Evolutionary conservation across 2,113 vertebrate species (phyloP), one percentile per base, ranked within the genome.

Genomic region (Tamias sibiricus): DNA sequence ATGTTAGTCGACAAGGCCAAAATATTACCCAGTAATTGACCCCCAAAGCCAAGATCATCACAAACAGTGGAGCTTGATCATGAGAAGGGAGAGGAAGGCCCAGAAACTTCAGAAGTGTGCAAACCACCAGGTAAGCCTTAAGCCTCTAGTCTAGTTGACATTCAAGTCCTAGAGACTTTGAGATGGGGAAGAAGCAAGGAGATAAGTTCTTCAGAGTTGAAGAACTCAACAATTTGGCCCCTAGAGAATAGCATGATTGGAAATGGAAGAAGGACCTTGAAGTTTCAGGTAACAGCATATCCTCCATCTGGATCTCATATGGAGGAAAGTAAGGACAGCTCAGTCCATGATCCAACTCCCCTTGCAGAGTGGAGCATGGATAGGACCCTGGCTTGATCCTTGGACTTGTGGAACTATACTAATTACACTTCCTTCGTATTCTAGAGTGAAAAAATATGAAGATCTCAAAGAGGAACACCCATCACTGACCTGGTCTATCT

Each of bases 1-100:
- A 69, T 75, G 44, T 59, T 69, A 76, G 37, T 94, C 66, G 83
- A 40, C 57, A 87, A 79, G 93, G 95, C 81, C 90, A 95, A 88
- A 94, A 79, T 71, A 8, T 82, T 62, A 91, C 94, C 59, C n/a
- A 44, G 52, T 16, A 40, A 87, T 76, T 57, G 71, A 59, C 66
- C 68, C 68, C 66, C 26, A 95, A 92, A 76, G 75, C 90, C 96
- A 96, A 90, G 64, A 57, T 81, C 37, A 81, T 79, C 76, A 69
- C 47, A 72, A 84, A 28, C 13, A 47, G 74, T 47, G 30, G 14
- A 66, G 37, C n/a, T 87, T 89, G 71, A 62, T 87, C 57, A 91
- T 74, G 75, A 54, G 77, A 90, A 81, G 24, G n/a, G 30, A 35
- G 71, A 91, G 68, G 80, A 54, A 77, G 35, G 62, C 74, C 82